Percentiles rank a stretch among this genome's conserved stretches.
These are phyloP conservation scores for Heterodera carotae DNA, from an alignment of 1,140 invertebrate species.

Conservation along the genomic window DNA sequence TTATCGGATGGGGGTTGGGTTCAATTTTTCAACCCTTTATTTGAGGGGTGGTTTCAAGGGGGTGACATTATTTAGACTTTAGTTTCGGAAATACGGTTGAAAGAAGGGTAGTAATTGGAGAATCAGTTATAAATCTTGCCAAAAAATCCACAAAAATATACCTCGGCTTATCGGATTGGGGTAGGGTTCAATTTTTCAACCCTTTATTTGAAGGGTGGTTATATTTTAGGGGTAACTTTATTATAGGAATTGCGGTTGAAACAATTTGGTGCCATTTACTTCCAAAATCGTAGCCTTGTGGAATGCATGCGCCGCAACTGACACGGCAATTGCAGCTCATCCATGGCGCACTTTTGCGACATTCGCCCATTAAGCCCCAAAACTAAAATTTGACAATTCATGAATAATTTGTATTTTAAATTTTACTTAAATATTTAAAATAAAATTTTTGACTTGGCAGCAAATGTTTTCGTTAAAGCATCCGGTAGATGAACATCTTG, in stretches of 20 bases:
- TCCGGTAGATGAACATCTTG: constrained; percentile 44
- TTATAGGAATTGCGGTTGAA: neutral
- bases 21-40: too few relatives aligned
- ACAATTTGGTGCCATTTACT: constrained; percentile 40
- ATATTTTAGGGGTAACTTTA: too few relatives aligned
- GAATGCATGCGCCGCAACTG: constrained; percentile 50
- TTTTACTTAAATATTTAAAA: neutral
- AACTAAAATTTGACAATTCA: constrained; percentile 15
- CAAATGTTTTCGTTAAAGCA: constrained; percentile 59
- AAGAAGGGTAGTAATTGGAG: too few relatives aligned
- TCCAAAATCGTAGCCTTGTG: constrained; percentile 49
- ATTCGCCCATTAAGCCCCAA: constrained; percentile 51
- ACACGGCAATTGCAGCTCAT: constrained; percentile 55
- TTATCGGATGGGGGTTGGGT: too few relatives aligned
- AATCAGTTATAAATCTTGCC: too few relatives aligned
- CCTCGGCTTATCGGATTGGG: too few relatives aligned
- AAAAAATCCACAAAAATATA: too few relatives aligned
- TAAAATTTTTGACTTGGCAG: constrained; percentile 23
- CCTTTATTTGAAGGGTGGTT: too few relatives aligned
- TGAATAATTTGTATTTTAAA: constrained; percentile 9
- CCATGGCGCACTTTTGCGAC: constrained; percentile 45
- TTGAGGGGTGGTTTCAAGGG: too few relatives aligned
- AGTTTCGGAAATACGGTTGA: too few relatives aligned
- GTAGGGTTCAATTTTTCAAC: too few relatives aligned
- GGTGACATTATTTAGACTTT: too few relatives aligned